A percentile compares a stretch with the other conserved stretches of the same genome.
Conservation (phyloP, 2,888 invertebrate species). For the Nemurella pictetii region DNA sequence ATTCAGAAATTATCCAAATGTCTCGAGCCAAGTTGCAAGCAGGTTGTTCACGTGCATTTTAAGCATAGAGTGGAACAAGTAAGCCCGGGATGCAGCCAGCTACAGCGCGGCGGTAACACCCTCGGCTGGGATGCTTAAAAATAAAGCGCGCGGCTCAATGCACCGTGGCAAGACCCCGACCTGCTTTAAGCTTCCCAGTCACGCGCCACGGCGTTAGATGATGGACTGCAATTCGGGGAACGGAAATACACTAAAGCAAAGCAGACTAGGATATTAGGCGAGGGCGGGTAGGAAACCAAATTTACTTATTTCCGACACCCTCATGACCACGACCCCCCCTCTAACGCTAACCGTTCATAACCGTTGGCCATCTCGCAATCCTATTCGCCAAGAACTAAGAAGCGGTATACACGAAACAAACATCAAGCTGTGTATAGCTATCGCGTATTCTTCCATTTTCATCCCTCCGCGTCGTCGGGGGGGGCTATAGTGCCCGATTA, state of each 20-base stretch:
- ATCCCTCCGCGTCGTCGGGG: neutral
- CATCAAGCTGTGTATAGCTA: no score
- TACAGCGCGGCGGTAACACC: neutral
- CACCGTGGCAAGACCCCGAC: neutral
- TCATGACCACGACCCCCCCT: neutral
- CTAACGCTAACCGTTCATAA: neutral
- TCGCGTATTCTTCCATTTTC: neutral
- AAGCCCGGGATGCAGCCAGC: neutral
- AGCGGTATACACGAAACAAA: no score
- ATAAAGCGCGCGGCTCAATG: neutral
- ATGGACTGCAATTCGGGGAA: neutral
- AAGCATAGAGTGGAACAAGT: no score
- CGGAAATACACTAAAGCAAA: slow-evolving; percentile 15
- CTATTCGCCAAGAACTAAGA: no score
- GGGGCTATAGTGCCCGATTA: neutral
- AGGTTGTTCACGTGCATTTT: neutral
- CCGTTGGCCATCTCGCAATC: neutral
- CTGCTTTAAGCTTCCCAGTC: neutral
- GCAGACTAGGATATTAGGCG: neutral
- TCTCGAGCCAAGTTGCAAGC: neutral
- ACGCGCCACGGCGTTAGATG: neutral
- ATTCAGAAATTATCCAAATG: neutral
- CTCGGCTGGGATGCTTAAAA: neutral
- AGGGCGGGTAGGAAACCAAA: neutral
- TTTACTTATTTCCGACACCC: neutral